Base-by-base conservation (phyloP, 1,140 invertebrate genomes). In the Drosophila sechellia region DNA sequence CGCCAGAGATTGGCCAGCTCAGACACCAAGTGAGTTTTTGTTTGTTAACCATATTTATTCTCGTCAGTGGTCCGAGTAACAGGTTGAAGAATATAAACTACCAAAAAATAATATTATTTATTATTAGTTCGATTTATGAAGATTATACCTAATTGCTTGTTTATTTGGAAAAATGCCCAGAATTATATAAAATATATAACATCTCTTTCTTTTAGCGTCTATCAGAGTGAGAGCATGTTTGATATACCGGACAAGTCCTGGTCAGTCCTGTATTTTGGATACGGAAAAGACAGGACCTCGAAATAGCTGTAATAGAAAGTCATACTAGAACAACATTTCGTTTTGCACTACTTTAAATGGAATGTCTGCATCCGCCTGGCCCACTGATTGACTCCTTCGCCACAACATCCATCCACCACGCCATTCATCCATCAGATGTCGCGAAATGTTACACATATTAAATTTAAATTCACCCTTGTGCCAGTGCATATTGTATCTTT, bases 161-260 rank as follows among this genome's bases (percentile, higher is more conserved):
- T 22, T 22, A 22, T 22, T 22, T 22, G 20, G 20, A 22, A 2
- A 22, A 22, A 22, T 22, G 20, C 20, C 3, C 0, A 22, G 20
- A 22, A 22, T 22, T 22, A 22, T 22, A 22, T 22, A 22, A 22
- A 2, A 22, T 13, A 15, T 48, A 31, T 1, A 4, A 15, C 10
- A 2, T 4, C 1, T n/a, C 40, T 49, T 5, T 0, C 8, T 13
- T 15, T 0, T 1, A 57, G 56, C 43, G 5, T 68, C 0, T 50
- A 12, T 8, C 34, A 79, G 50, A 48, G 64, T 20, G 11, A 55
- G 20, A 11, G 45, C 17, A 49, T 77, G 3, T 74, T 64, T 35
- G 80, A 85, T 11, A 66, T 84, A 4, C 77, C 85, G 11, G 90
- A 91, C 45, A 91, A 91, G 46, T 91, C 90, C 8, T 91, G 90